phyloP scores from a whole-genome alignment of 2,797 vertebrate genomes.

The Amniataba percoides region DNA sequence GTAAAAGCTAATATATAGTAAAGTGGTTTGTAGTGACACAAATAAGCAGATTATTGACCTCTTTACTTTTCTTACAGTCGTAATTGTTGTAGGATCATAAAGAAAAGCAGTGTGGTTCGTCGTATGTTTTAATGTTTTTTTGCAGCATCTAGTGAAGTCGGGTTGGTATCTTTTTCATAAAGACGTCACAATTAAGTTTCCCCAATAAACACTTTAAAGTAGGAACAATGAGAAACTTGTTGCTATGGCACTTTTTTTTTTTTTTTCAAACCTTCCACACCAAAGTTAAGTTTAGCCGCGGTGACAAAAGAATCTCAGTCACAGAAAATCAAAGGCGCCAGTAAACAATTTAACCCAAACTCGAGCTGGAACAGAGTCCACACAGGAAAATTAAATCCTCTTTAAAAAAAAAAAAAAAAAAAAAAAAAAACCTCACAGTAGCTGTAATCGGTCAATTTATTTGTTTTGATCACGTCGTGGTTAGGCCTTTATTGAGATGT shows the following conservation, averaged over 20 bases:
- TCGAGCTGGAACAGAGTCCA: neutral
- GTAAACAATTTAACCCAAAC: conserved; percentile 27
- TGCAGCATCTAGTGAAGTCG: neutral
- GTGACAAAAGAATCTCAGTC: conserved; percentile 24
- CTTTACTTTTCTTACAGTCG: neutral
- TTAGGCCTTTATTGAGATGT: conserved; percentile 73
- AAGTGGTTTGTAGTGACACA: neutral
- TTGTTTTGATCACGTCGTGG: conserved; percentile 61
- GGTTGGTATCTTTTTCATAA: neutral
- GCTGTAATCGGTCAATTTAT: conserved; percentile 56
- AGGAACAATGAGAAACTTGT: neutral
- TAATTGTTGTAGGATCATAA: neutral
- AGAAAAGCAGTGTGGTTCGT: neutral
- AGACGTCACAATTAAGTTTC: neutral
- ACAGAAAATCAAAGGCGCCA: conserved; percentile 13
- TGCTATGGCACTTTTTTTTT: neutral
- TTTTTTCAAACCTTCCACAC: conserved; percentile 28
- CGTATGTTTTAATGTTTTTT: too few species aligned
- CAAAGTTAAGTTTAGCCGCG: conserved; percentile 11
- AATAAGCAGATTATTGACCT: neutral
- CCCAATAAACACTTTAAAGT: neutral
- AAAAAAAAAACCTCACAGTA: neutral
- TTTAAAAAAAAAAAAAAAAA: neutral
- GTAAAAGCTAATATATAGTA: too few species aligned
- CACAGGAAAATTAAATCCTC: neutral